phyloP scores from a whole-genome alignment of 2,113 vertebrate species.

The Mus pahari region DNA sequence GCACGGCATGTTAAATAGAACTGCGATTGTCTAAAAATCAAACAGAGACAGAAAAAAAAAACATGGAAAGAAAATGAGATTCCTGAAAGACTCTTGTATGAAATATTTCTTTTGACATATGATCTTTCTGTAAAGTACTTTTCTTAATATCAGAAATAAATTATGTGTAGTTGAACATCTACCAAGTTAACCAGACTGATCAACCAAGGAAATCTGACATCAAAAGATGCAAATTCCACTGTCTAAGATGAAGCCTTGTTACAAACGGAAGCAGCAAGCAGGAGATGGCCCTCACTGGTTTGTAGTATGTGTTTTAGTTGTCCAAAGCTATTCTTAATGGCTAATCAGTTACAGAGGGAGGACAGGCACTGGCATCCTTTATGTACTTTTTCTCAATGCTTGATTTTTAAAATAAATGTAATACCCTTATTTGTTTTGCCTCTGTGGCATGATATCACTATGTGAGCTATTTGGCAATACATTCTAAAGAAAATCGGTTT shows the following conservation, averaged over 20 bases:
- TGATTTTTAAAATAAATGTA: neutral
- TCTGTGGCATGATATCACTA: neutral
- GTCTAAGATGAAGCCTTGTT: conserved; percentile 62
- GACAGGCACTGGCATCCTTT: neutral
- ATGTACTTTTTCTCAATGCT: neutral
- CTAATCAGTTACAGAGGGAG: conserved; percentile 31
- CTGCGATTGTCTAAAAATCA: neutral
- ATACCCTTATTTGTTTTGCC: neutral
- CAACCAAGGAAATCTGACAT: conserved; percentile 47
- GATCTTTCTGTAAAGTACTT: conserved; percentile 55
- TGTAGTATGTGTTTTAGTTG: conserved; percentile 58
- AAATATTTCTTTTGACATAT: conserved; percentile 73
- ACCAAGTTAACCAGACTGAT: conserved; percentile 77
- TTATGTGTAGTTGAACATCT: conserved; percentile 69
- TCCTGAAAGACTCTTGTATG: neutral
- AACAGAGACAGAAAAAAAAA: conserved; percentile 25
- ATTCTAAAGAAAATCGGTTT: neutral
- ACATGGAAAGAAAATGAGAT: conserved; percentile 38
- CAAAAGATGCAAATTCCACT: conserved; percentile 72
- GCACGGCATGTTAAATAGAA: neutral
- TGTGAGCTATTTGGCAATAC: neutral
- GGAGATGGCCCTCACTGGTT: neutral
- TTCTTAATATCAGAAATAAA: conserved; percentile 75
- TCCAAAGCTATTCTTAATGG: conserved; percentile 47
- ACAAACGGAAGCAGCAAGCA: conserved; percentile 34